Conservation (phyloP, 2,797 vertebrate genomes). For the Eremophila alpestris region DNA sequence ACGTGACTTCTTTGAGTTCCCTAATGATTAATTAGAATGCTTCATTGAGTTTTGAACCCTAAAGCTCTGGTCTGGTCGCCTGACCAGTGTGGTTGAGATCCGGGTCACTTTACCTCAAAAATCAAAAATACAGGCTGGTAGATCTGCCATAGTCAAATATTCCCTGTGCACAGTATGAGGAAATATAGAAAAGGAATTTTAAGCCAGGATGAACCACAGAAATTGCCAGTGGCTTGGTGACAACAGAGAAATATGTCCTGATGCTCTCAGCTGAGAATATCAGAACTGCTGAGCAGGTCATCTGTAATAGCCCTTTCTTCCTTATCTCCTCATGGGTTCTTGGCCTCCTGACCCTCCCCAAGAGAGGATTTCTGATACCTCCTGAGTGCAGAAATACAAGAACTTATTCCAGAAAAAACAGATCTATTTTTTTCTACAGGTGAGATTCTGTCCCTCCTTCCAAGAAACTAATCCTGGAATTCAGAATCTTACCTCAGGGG, state of each 20-base stretch:
- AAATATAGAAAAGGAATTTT: neutral
- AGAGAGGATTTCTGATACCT: neutral
- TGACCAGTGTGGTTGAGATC: neutral
- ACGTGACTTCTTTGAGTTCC: neutral
- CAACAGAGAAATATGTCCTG: neutral
- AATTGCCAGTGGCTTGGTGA: neutral
- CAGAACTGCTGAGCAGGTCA: neutral
- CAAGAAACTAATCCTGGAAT: neutral
- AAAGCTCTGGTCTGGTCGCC: neutral
- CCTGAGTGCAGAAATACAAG: neutral
- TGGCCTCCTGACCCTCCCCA: neutral
- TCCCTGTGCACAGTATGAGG: neutral
- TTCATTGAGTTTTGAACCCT: neutral
- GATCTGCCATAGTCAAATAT: neutral
- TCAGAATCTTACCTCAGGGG: neutral
- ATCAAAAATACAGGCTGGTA: neutral
- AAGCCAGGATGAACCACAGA: neutral
- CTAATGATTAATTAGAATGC: neutral
- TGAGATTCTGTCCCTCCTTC: neutral
- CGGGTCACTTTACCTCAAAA: neutral
- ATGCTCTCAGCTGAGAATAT: neutral
- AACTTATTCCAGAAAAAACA: neutral
- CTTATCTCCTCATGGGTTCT: neutral
- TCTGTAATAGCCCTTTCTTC: neutral
- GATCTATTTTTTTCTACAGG: neutral